Conservation (phyloP, 2,888 invertebrate species). For the Andricus curvator region DNA sequence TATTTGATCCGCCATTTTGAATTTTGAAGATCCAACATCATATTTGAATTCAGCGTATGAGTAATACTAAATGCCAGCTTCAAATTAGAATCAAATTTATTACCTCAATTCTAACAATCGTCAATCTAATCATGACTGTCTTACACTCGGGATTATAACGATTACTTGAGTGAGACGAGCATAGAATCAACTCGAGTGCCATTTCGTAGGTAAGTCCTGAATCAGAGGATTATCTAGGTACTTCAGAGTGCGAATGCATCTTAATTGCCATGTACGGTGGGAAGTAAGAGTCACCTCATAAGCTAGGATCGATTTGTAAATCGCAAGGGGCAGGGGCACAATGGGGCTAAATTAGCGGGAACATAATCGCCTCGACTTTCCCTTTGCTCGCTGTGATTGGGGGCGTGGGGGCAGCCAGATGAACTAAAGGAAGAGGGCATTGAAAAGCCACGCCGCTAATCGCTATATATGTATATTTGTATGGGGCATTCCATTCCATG, state of each 20-base stretch:
- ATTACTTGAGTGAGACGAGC: not conserved
- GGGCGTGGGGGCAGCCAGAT: constrained; percentile 8
- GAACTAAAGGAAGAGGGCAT: not conserved
- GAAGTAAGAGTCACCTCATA: constrained; percentile 2
- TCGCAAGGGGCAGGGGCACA: constrained; percentile 3
- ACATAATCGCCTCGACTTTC: constrained; percentile 11
- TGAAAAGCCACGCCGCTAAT: not conserved
- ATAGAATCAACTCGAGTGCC: not conserved
- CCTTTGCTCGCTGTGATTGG: not conserved
- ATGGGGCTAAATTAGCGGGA: constrained; percentile 16
- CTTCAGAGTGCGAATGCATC: constrained; percentile 9
- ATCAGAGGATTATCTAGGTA: constrained; percentile 1
- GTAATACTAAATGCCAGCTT: not conserved
- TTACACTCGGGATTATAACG: not conserved
- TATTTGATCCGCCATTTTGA: too few species aligned
- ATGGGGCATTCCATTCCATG: too few species aligned
- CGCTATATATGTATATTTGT: not conserved
- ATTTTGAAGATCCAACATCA: too few species aligned
- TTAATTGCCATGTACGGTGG: not conserved
- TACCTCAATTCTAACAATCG: not conserved
- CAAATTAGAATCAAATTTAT: not conserved
- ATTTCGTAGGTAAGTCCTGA: not conserved
- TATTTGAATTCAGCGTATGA: too few species aligned
- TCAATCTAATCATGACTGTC: not conserved
- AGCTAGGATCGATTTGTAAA: constrained; percentile 6